phyloP scores from a whole-genome alignment of 2,888 invertebrate species.

The Eupeodes luniger region DNA sequence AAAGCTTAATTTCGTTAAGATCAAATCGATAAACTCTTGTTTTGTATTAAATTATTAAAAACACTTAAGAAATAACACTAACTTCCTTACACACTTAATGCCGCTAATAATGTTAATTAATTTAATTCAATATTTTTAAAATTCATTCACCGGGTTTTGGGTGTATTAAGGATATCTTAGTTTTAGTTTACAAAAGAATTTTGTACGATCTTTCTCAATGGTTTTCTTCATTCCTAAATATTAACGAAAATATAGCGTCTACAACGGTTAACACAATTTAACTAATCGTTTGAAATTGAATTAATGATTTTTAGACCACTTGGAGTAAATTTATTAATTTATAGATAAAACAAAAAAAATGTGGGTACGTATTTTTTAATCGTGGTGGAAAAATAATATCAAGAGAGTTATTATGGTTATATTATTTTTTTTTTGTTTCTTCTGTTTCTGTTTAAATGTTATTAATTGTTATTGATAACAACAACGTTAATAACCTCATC shows the following conservation, averaged over 20 bases:
- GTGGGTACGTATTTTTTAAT: constrained; percentile 7
- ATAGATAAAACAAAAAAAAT: constrained; percentile 22
- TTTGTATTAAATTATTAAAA: neutral
- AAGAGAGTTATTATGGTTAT: neutral
- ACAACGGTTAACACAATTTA: constrained; percentile 24
- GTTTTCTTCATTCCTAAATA: constrained; percentile 35
- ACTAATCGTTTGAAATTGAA: constrained; percentile 33
- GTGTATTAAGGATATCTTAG: constrained; percentile 1
- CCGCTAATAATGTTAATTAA: neutral
- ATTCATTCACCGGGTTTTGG: neutral
- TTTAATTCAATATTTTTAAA: neutral
- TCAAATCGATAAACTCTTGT: neutral
- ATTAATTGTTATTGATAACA: constrained; percentile 17
- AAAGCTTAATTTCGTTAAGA: neutral
- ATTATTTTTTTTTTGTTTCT: too few species aligned
- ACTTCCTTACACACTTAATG: too few species aligned
- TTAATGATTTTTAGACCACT: neutral
- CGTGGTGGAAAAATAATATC: neutral
- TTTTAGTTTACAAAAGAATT: constrained; percentile 12
- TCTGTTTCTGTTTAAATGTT: neutral
- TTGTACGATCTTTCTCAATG: constrained; percentile 14
- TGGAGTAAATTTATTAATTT: neutral
- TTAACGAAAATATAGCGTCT: constrained; percentile 4
- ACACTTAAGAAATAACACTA: neutral
- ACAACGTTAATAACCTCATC: neutral